Base-by-base conservation (phyloP, 1,140 invertebrate genomes). In the Cryptotermes secundus region DNA sequence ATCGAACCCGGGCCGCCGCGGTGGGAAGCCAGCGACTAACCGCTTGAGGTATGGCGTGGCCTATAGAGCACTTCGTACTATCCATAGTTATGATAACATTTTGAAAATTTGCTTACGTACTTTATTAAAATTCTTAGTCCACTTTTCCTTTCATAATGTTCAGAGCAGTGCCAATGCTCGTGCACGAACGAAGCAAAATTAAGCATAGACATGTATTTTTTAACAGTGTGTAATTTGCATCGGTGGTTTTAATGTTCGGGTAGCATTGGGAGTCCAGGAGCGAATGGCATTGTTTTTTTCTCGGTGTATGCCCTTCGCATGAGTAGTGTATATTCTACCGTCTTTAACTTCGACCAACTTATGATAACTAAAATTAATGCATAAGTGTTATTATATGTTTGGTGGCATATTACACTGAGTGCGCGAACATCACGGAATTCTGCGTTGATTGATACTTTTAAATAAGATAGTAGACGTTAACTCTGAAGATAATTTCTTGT, bases 221-320 rank as follows among this genome's bases (percentile, higher is more conserved):
- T 72, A 72, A 72, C 59, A 3, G 59, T 31, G 59, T 72, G n/a
- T 72, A 72, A 72, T 72, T 72, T 72, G 59, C 31, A 72, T 72
- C 26, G 59, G 59, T 16, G 14, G 26, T 72, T 72, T 72, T 72
- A 72, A 72, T 72, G 7, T 72, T 72, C n/a, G 26, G 59, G n/a
- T 72, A 72, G n/a, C 59, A 72, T 31, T 72, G 59, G 59, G 10
- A n/a, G 2, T 72, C 26, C n/a, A 31, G 59, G n/a, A 72, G 59
- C 9, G 31, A 10, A 31, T 26, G 59, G 59, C 9, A 72, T 72
- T 72, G 59, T 72, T 72, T 72, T 72, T 72, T 59, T 59, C 9
- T 72, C 26, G n/a, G 59, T 31, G n/a, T 72, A 14, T 72, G 9
- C 2, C n/a, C 59, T 14, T 72, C 26, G 9, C 59, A 72, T 72